Base-by-base conservation (phyloP, 2,888 invertebrate genomes). In the Pollenia amentaria region DNA sequence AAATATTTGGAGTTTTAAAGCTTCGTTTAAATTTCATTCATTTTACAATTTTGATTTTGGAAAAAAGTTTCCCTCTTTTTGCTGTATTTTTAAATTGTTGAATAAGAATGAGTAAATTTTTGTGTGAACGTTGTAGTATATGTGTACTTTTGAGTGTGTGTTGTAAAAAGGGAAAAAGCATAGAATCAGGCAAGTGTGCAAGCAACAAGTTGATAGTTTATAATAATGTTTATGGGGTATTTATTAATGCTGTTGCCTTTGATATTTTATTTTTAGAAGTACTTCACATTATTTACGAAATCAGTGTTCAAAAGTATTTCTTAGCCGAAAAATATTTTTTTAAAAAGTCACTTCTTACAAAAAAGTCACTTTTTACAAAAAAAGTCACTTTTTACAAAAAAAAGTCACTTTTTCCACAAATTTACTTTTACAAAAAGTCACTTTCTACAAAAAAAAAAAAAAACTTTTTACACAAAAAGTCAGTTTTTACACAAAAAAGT, bases 121-220 rank as follows among this genome's bases (percentile, higher is more conserved):
- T 55, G 16, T 18, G 18, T 7, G 40, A n/a, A 40, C 40, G 10
- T 62, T 38, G 14, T 1, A 38, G n/a, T 14, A 1, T 44, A n/a
- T 42, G 44, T 57, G 10, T 53, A 42, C 12, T 48, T 62, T 42
- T 44, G 10, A n/a, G 21, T 40, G 16, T 57, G 67, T 57, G 12
- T 55, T 65, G 1, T 14, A 3, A 42, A 14, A 18, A 6, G 16
- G 48, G 9, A 72, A 18, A 21, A 14, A 72, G 1, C 48, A 57
- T 60, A 3, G 62, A 75, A 62, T 62, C 38, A 62, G 38, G 11
- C 42, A 79, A 53, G 9, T 21, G 18, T 14, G 10, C 4, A 65
- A 78, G 85, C 80, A 80, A 85, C 85, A 85, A 76, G 85, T 85
- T 85, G 70, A 76, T 76, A 70, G 70, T 76, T 70, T 64, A 29